Conservation (phyloP, 2,113 vertebrate species). For the Apteryx owenii region DNA sequence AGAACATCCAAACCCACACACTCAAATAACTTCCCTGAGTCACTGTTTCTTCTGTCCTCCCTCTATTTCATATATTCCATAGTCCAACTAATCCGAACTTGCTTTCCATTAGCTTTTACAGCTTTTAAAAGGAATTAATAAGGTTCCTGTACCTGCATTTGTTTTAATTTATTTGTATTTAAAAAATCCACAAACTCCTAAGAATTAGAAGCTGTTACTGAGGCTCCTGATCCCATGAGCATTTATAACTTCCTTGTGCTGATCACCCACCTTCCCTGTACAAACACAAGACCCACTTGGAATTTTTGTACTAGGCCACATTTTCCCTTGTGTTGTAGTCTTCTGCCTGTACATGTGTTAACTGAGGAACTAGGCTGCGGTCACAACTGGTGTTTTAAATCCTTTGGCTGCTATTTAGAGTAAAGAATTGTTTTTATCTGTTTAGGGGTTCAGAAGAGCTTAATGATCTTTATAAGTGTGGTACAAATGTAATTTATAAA, state of each 20-base stretch:
- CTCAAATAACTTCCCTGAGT: neutral
- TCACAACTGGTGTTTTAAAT: neutral
- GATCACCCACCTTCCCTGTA: neutral
- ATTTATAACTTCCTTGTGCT: neutral
- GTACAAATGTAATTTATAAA: neutral
- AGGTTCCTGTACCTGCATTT: rapidly evolving
- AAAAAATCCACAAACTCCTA: neutral
- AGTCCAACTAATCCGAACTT: neutral
- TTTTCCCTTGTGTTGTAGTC: neutral
- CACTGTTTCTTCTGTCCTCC: neutral
- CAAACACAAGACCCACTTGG: neutral
- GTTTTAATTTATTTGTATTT: neutral
- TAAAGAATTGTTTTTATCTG: neutral
- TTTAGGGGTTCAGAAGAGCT: neutral
- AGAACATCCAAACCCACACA: neutral
- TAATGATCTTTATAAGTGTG: neutral
- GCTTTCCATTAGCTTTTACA: neutral
- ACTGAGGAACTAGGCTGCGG: neutral
- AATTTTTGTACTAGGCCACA: neutral
- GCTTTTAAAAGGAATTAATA: neutral
- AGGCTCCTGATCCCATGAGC: neutral
- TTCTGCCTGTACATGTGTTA: neutral
- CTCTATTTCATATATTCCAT: neutral
- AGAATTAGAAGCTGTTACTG: neutral
- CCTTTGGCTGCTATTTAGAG: neutral